These are phyloP conservation scores for Apamea anceps DNA, from an alignment of 2,888 invertebrate species.

Conservation along the genomic window DNA sequence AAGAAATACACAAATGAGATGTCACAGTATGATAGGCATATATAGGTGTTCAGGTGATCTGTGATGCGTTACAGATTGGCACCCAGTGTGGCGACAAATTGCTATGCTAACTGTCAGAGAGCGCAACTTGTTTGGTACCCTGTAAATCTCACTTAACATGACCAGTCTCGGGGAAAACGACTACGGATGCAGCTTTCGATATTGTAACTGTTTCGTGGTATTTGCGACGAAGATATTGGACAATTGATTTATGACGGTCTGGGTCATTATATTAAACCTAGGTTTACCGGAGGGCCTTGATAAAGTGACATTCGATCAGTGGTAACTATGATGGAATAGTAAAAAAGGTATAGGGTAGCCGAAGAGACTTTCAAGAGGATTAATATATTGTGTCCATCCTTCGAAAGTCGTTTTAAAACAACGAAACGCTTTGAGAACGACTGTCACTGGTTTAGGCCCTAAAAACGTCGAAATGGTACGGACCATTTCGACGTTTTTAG, in stretches of 20 bases:
- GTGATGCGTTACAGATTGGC: slow-evolving; percentile 66
- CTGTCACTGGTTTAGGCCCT: no score
- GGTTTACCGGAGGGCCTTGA: neutral
- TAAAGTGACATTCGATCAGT: no score
- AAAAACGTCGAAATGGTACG: no score
- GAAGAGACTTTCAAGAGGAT: no score
- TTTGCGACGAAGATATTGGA: neutral
- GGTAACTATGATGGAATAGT: no score
- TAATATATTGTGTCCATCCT: no score
- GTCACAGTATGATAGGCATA: slow-evolving; percentile 54
- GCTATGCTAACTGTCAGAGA: slow-evolving; percentile 59
- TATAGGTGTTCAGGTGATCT: slow-evolving; percentile 62
- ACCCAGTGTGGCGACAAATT: slow-evolving; percentile 66
- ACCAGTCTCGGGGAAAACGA: slow-evolving; percentile 54
- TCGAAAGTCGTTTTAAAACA: no score
- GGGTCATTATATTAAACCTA: neutral
- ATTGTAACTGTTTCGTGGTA: slow-evolving; percentile 34
- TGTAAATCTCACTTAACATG: slow-evolving; percentile 61
- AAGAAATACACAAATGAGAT: slow-evolving; percentile 53
- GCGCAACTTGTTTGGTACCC: slow-evolving; percentile 44
- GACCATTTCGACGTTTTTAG: no score
- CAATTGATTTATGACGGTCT: neutral
- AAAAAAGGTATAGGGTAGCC: no score
- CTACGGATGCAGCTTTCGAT: slow-evolving; percentile 52
- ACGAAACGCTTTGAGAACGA: no score